Percentiles rank a stretch among this genome's conserved stretches.
Evolutionary conservation across 2,797 vertebrate genomes (phyloP).

Genomic region (Tiaroga cobitis): DNA sequence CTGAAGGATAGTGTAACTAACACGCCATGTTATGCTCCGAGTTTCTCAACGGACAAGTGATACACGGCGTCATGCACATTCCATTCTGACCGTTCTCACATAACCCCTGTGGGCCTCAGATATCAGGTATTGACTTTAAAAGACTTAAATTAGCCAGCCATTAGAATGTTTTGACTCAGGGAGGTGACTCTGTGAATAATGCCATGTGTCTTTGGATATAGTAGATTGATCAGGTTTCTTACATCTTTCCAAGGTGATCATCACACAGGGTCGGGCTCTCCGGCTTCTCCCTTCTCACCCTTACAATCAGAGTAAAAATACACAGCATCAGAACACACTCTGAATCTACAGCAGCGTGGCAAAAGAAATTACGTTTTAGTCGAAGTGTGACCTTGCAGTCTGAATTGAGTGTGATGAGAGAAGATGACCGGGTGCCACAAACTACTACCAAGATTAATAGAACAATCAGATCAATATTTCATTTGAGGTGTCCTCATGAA

Average conservation of each 20-base stretch:
- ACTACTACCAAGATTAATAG: background rate
- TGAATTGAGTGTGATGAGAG: conserved; percentile 6
- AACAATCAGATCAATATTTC: background rate
- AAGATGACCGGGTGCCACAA: background rate
- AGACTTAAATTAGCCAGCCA: conserved; percentile 54
- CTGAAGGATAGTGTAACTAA: conserved; percentile 43
- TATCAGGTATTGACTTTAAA: conserved; percentile 73
- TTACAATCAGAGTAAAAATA: conserved; percentile 55
- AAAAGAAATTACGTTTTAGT: background rate
- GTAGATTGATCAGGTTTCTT: conserved; percentile 52
- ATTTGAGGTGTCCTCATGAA: background rate
- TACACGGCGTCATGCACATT: conserved; percentile 24
- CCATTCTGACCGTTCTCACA: conserved; percentile 62
- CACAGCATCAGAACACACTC: background rate
- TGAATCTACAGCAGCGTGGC: background rate
- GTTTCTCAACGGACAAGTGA: conserved; percentile 30
- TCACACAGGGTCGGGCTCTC: conserved; percentile 74
- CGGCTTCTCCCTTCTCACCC: conserved; percentile 77
- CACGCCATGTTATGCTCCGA: conserved; percentile 23
- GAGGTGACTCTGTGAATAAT: conserved; percentile 22
- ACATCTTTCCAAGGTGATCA: conserved; percentile 73
- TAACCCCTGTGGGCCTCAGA: conserved; percentile 73
- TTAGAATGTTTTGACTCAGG: conserved; percentile 22
- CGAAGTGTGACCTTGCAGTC: background rate
- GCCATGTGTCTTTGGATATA: conserved; percentile 6